These are phyloP conservation scores for Rousettus madagascariensis DNA, from an alignment of 2,797 vertebrate species.

Conservation along the genomic window DNA sequence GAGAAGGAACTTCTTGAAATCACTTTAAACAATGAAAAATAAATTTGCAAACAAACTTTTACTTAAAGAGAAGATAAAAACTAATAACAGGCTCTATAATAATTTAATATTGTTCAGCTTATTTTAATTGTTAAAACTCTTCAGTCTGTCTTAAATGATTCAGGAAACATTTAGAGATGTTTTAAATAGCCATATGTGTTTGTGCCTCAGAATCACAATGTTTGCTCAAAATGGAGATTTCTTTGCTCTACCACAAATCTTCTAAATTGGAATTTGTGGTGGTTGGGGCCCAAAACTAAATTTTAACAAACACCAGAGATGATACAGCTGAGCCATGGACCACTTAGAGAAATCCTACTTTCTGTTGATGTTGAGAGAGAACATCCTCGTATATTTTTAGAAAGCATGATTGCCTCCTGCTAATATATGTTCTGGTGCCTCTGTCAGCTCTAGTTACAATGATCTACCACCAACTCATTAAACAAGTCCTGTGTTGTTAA, in stretches of 20 bases:
- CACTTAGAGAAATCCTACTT: background rate
- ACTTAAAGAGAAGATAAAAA: background rate
- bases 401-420: background rate
- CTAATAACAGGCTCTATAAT: background rate
- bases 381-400: background rate
- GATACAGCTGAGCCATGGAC: background rate
- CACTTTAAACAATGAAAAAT: background rate
- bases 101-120: background rate
- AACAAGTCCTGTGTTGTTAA: slow-evolving; percentile 41
- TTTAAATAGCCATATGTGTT: background rate
- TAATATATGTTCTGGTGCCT: background rate
- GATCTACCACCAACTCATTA: background rate
- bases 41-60: background rate
- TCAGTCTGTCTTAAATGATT: background rate
- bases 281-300: background rate
- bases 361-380: background rate
- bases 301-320: background rate
- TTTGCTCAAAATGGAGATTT: background rate
- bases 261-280: background rate
- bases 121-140: background rate
- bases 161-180: background rate
- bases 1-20: background rate
- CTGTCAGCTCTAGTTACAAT: background rate
- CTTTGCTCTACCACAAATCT: background rate
- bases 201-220: background rate